Base-by-base conservation (phyloP, 2,797 vertebrate species). In the Myotis vivesi region DNA sequence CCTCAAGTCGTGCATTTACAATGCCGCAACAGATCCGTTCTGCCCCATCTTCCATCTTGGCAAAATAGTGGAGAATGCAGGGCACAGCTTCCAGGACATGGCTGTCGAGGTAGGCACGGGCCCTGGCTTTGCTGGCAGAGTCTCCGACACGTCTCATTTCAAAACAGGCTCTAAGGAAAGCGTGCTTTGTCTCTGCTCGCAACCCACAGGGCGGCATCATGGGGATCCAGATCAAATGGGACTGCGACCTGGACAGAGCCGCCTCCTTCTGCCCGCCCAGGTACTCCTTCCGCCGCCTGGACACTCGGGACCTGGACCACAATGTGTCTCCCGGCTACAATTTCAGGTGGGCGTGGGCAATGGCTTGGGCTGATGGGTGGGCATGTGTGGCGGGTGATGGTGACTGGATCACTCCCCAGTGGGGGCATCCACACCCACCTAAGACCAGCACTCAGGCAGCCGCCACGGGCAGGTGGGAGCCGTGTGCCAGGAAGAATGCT, bases 41-140 rank as follows among this genome's bases (percentile, higher is more conserved):
- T 99, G 99, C 94, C 99, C 99, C 69, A 99, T 99, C 95, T 99
- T 99, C 96, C 98, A 98, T 15, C 98, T 99, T 46, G 99, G 99
- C 75, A 93, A 98, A 93, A 98, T 99, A 1, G 98, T 98, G 71
- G 97, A 98, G 93, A 98, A 98, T 1, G 99, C 99, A 12, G 99
- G 98, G 2, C 99, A 99, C 96, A 97, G 98, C 55, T 99, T 99
- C 97, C 98, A 98, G 91, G 98, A 99, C 30, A 98, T 99, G 98
- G 99, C 99, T 10, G 90, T 99, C 36, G 98, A 99, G 98, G 99
- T 99, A 80, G 75, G 96, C 44, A 0, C 30, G 19, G 49, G 81
- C 10, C 38, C 92, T 3, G 17, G 59, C 55, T 38, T 30, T 62
- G 15, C 72, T 6, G 36, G 16, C 30, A 22, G 38, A 0, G 2